A percentile compares a stretch with the other conserved stretches of the same genome.
These are phyloP conservation scores for Litoditis marina DNA, from an alignment of 2,888 invertebrate genomes.

Conservation along the genomic window DNA sequence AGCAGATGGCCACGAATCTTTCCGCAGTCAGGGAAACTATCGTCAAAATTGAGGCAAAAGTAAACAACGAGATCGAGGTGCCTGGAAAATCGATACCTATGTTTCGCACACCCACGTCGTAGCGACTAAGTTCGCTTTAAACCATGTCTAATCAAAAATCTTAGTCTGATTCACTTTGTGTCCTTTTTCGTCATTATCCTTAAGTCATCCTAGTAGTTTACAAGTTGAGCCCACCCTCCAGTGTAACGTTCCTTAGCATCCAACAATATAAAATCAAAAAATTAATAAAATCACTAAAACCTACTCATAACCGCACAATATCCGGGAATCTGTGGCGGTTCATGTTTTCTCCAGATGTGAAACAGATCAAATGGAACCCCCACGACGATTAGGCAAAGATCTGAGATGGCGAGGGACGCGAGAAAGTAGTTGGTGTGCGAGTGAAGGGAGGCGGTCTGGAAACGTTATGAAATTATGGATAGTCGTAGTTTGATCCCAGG, in stretches of 20 bases:
- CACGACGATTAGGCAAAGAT: constrained; percentile 48
- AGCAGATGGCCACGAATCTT: constrained; percentile 58
- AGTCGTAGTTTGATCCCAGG: no score
- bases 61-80: constrained; percentile 57
- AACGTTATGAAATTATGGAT: not conserved
- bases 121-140: constrained; percentile 10
- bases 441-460: constrained; percentile 50
- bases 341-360: constrained; percentile 49
- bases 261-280: no score
- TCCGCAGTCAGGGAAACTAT: constrained; percentile 55
- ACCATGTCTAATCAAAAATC: not conserved
- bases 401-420: constrained; percentile 55
- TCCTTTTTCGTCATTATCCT: no score
- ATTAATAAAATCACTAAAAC: constrained; percentile 1
- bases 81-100: constrained; percentile 26
- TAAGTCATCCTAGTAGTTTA: no score
- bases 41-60: constrained; percentile 58
- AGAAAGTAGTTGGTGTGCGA: constrained; percentile 60
- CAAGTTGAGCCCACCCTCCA: no score
- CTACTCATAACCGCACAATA: constrained; percentile 55
- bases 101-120: no score
- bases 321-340: constrained; percentile 44
- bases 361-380: constrained; percentile 59
- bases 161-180: no score
- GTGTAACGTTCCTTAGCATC: no score